A percentile compares a stretch with the other conserved stretches of the same genome.
Evolutionary conservation across 1,140 invertebrate species (phyloP).

Genomic region (Theocolax elegans): DNA sequence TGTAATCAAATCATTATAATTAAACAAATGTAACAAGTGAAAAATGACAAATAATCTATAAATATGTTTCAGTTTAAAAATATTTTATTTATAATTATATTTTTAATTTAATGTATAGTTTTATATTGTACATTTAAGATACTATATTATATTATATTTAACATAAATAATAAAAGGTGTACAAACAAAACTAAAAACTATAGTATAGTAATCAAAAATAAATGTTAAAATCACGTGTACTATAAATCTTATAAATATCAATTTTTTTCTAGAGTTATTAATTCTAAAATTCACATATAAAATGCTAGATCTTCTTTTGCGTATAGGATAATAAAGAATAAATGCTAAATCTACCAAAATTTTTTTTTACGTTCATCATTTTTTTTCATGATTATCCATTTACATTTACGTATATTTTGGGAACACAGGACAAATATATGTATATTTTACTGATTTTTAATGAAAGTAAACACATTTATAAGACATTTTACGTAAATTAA

Average conservation of each 20-base stretch:
- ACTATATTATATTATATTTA: no score
- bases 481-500: no score
- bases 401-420: constrained; percentile 14
- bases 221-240: background rate
- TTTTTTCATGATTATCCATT: constrained; percentile 7
- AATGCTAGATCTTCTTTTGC: constrained; percentile 10
- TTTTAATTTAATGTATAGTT: constrained; percentile 11
- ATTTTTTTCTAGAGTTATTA: background rate
- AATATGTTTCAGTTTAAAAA: no score
- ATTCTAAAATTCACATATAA: constrained; percentile 17
- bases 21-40: no score
- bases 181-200: background rate
- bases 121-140: constrained; percentile 22
- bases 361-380: background rate
- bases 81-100: constrained; percentile 15
- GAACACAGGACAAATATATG: constrained; percentile 7
- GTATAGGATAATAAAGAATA: constrained; percentile 9
- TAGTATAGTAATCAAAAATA: constrained; percentile 3
- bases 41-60: no score
- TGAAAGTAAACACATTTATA: background rate
- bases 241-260: background rate
- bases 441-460: background rate
- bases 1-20: no score
- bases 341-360: constrained; percentile 15
- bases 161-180: background rate